Evolutionary conservation across 2,113 vertebrate genomes (phyloP), one percentile per base, ranked within the genome.

Genomic region (Laticauda laticaudata): DNA sequence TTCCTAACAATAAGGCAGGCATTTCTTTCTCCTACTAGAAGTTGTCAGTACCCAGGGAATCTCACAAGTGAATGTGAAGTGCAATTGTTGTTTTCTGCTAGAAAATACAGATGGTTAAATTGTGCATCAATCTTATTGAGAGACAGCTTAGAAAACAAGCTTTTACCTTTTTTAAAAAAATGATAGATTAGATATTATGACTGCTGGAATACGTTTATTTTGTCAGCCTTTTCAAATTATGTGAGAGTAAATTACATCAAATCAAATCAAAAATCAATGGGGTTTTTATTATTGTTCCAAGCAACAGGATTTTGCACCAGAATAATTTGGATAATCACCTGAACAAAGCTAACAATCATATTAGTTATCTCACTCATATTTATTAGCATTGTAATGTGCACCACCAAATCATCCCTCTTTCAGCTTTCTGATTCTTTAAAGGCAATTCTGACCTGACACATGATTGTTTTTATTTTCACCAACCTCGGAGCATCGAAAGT

Each of bases 1-100:
- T 89, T 0, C 0, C n/a, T 55, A 75, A 81, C 57, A 3, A 0
- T 12, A 43, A 6, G 91, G 0, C 51, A 23, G 18, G n/a, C 15
- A 75, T 45, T 55, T 45, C 87, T 3, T 2, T 45, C 92, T 29
- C 69, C 92, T 15, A 15, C 94, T 14, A 90, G 0, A 0, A 0
- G 85, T 86, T 0, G 0, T n/a, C 4, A 14, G 20, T 39, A 2
- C n/a, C 91, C 14, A 39, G 51, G 10, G 1, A 87, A 54, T 88
- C 90, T 90, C 39, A 24, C 69, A 18, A 88, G 1, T 91, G 29
- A 59, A n/a, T 0, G 2, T 20, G 20, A 34, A 91, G 86, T 15
- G 89, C 93, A 95, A 89, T 89, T 0, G 0, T 93, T 34, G 34
- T 1, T 69, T 91, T 92, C 29, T 23, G 81, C 93, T 86, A 90